phyloP scores from a whole-genome alignment of 2,797 vertebrate genomes.

The Sitta carolinensis region DNA sequence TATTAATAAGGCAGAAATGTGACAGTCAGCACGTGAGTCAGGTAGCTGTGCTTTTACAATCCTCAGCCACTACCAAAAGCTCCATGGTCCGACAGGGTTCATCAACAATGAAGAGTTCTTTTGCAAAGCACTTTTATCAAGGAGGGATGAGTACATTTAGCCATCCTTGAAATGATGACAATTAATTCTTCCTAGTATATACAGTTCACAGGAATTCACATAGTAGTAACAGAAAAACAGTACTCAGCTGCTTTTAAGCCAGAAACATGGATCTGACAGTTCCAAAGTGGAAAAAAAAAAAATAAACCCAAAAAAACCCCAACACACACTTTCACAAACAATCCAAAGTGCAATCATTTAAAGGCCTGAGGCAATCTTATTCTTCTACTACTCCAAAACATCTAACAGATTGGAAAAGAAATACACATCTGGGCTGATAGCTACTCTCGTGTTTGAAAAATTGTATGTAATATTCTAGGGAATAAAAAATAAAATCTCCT shows the following conservation, averaged over 20 bases:
- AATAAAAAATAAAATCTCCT: neutral
- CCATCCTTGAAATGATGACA: neutral
- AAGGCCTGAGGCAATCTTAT: neutral
- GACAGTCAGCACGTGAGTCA: conserved; percentile 11
- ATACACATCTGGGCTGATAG: neutral
- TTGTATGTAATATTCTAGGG: neutral
- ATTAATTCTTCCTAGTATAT: neutral
- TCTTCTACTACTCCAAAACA: neutral
- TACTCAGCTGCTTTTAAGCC: neutral
- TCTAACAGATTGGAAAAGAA: neutral
- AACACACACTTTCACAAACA: neutral
- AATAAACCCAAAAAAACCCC: neutral
- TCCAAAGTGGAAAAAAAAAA: neutral
- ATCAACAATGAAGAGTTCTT: neutral
- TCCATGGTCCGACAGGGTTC: neutral
- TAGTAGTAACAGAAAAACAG: neutral
- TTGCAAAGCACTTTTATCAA: neutral
- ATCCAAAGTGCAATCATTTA: neutral
- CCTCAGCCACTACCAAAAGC: neutral
- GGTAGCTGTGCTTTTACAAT: neutral
- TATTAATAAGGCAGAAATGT: neutral
- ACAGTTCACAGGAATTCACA: neutral
- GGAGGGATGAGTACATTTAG: neutral
- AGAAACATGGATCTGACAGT: neutral
- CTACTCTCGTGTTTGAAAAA: neutral